Conservation (phyloP, 2,113 vertebrate species). For the Ameiurus melas region DNA sequence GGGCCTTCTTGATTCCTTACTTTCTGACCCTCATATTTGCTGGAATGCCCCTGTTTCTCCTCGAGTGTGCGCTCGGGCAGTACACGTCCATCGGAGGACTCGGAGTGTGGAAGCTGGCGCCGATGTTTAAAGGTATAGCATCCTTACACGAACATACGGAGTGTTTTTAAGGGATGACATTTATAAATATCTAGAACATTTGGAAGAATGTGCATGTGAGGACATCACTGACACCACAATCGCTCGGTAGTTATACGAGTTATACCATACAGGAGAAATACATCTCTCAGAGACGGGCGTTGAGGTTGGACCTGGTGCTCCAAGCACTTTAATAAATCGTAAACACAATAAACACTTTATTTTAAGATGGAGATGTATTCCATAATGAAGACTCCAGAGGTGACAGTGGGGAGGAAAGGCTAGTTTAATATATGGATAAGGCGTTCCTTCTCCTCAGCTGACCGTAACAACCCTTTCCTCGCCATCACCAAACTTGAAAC, state of each 20-base stretch:
- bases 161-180: neutral
- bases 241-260: neutral
- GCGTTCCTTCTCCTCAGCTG: neutral
- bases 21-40: slow-evolving; percentile 98
- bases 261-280: neutral
- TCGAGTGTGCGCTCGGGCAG: slow-evolving; percentile 92
- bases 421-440: neutral
- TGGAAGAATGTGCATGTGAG: neutral
- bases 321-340: no score
- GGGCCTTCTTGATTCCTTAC: slow-evolving; percentile 97
- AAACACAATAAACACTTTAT: no score
- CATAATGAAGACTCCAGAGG: neutral
- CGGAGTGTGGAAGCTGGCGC: slow-evolving; percentile 97
- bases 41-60: slow-evolving; percentile 92
- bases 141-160: neutral
- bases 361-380: neutral
- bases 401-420: neutral
- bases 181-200: no score
- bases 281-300: neutral
- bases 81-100: slow-evolving; percentile 96
- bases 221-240: neutral
- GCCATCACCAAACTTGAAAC: neutral
- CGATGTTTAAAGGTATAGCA: slow-evolving; percentile 94
- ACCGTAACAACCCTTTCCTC: neutral
- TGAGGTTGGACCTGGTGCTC: neutral